Conservation (phyloP, 2,113 vertebrate genomes). For the Pseudorhombus dupliciocellatus region DNA sequence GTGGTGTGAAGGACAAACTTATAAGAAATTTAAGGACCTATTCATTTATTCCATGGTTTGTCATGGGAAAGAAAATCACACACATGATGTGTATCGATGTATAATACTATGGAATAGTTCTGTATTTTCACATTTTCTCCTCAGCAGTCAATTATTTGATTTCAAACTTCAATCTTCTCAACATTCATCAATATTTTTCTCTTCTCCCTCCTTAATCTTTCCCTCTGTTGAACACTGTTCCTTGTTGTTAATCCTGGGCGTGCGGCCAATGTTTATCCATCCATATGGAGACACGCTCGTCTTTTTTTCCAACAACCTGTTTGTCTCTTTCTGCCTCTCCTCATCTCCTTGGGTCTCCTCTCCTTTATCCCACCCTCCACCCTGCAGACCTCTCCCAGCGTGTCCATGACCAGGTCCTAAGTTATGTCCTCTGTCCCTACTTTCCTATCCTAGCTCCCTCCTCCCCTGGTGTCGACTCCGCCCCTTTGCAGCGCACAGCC, state of each 20-base stretch:
- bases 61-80: background rate
- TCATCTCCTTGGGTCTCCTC: background rate
- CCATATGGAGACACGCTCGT: constrained; percentile 36
- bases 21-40: background rate
- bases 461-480: constrained; percentile 99
- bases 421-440: constrained; percentile 98
- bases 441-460: constrained; percentile 98
- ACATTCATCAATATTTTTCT: constrained; percentile 22
- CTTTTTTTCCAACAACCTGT: constrained; percentile 41
- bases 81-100: background rate
- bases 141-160: constrained; percentile 12
- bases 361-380: constrained; percentile 26
- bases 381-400: constrained; percentile 89
- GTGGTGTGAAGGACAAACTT: too few relatives aligned
- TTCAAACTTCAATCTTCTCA: background rate
- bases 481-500: constrained; percentile 98
- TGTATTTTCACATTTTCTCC: background rate
- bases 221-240: constrained; percentile 37
- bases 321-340: constrained; percentile 18
- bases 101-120: background rate
- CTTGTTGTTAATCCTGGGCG: constrained; percentile 46
- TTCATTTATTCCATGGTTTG: background rate
- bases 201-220: constrained; percentile 20
- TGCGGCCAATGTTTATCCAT: constrained; percentile 45
- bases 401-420: constrained; percentile 96